phyloP scores from a whole-genome alignment of 2,888 invertebrate species.

The Rhogogaster chlorosoma region DNA sequence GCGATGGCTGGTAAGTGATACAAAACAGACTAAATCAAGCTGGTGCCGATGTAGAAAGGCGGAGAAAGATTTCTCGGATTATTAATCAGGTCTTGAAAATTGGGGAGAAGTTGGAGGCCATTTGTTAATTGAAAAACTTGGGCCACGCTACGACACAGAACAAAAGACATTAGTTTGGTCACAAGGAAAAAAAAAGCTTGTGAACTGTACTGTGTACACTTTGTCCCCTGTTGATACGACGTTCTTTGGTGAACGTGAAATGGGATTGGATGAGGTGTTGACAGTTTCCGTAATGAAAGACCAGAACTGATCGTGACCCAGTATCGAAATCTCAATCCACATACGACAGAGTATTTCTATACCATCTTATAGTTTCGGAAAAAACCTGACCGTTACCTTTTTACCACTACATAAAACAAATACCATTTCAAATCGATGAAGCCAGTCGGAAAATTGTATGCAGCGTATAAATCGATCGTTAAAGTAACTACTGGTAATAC shows the following conservation, averaged over 20 bases:
- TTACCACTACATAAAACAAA: neutral
- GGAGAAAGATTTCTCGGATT: slow-evolving; percentile 21
- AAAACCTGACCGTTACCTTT: neutral
- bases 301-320: neutral
- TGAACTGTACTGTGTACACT: neutral
- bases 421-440: neutral
- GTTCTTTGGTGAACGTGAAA: neutral
- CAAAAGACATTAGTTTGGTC: neutral
- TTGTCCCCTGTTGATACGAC: neutral
- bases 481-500: neutral
- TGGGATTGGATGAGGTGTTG: slow-evolving; percentile 26
- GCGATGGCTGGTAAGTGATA: slow-evolving; percentile 6
- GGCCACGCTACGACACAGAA: neutral
- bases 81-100: slow-evolving; percentile 35
- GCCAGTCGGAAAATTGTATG: neutral
- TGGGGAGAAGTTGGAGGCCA: neutral
- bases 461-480: neutral
- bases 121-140: slow-evolving; percentile 42
- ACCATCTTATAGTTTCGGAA: neutral
- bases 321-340: slow-evolving; percentile 6
- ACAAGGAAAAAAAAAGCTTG: neutral
- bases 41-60: neutral
- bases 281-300: slow-evolving; percentile 35
- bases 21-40: slow-evolving; percentile 13
- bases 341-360: neutral